phyloP scores from a whole-genome alignment of 2,797 vertebrate genomes.

The Ctenopoma multispine region DNA sequence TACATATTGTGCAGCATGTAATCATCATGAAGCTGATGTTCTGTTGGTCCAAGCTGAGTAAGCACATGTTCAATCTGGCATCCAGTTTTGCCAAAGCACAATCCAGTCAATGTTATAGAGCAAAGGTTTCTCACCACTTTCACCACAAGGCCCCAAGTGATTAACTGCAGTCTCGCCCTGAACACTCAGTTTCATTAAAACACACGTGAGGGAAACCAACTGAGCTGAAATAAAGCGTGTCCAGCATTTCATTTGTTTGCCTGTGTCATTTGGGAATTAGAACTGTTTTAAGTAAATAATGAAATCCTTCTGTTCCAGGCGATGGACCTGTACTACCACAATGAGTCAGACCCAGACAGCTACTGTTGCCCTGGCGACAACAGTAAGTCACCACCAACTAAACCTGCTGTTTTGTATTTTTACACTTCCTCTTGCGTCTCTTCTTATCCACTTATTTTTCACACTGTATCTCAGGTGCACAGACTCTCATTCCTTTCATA shows the following conservation, averaged over 20 bases:
- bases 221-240: too few species aligned
- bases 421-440: constrained; percentile 30
- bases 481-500: neutral
- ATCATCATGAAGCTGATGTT: constrained; percentile 8
- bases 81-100: constrained; percentile 10
- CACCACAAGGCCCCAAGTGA: constrained; percentile 18
- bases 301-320: constrained; percentile 74
- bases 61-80: constrained; percentile 22
- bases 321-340: constrained; percentile 87
- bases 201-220: constrained; percentile 16
- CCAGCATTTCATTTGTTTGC: constrained; percentile 23
- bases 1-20: too few species aligned
- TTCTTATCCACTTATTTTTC: constrained; percentile 29
- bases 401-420: constrained; percentile 51
- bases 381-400: constrained; percentile 77
- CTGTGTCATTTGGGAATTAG: constrained; percentile 5
- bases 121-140: constrained; percentile 38
- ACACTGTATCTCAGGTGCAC: neutral
- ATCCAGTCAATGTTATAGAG: constrained; percentile 29
- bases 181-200: constrained; percentile 62
- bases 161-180: constrained; percentile 50
- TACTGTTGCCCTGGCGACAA: constrained; percentile 83
- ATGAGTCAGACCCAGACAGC: constrained; percentile 81
- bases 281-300: constrained; percentile 31
- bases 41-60: neutral